phyloP scores from a whole-genome alignment of 2,797 vertebrate genomes.

The Artibeus lituratus region DNA sequence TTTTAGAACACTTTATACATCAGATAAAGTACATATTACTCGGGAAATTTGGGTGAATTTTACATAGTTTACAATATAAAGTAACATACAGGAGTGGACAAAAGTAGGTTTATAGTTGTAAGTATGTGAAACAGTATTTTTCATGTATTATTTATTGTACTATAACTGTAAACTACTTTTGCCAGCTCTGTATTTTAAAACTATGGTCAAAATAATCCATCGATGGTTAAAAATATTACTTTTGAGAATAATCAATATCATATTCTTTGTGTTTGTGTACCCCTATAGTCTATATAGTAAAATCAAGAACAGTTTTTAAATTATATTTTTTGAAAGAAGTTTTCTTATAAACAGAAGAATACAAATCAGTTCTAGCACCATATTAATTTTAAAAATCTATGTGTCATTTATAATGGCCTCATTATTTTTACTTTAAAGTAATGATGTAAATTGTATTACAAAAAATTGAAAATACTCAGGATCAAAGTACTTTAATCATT shows the following conservation, averaged over 20 bases:
- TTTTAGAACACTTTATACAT: not conserved
- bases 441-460: not conserved
- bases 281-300: not conserved
- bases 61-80: not conserved
- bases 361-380: not conserved
- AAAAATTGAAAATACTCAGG: not conserved
- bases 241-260: not conserved
- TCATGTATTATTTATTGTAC: no score
- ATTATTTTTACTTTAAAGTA: not conserved
- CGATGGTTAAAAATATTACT: not conserved
- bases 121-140: no score
- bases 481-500: not conserved
- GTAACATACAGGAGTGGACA: no score
- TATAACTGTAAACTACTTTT: no score
- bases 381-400: not conserved
- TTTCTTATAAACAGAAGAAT: not conserved
- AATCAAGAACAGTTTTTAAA: not conserved
- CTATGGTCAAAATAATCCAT: not conserved
- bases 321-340: no score
- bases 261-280: not conserved
- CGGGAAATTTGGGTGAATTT: not conserved
- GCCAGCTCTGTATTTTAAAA: not conserved
- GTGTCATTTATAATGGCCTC: not conserved
- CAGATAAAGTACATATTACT: not conserved
- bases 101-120: no score